phyloP scores from a whole-genome alignment of 2,113 vertebrate genomes.

The Menidia beryllina region DNA sequence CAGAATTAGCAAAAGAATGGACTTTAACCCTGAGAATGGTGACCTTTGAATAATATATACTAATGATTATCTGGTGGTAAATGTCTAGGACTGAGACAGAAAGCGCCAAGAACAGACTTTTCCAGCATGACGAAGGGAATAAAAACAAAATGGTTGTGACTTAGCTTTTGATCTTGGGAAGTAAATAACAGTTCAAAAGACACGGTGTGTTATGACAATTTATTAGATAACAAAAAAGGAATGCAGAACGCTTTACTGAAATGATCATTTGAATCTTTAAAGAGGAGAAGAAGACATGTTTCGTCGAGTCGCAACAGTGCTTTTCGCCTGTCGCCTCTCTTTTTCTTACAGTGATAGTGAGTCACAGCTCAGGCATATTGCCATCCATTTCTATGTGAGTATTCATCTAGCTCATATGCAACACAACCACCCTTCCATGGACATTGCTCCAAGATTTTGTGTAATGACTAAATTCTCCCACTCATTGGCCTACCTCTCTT shows the following conservation, averaged over 20 bases:
- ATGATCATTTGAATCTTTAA: background rate
- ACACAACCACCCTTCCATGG: conserved; percentile 11
- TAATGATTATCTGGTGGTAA: background rate
- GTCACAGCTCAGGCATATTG: conserved; percentile 45
- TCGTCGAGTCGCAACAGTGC: conserved; percentile 23
- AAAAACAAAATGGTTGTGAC: too few species aligned
- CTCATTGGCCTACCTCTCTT: conserved; percentile 19
- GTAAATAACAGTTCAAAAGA: background rate
- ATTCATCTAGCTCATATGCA: conserved; percentile 15
- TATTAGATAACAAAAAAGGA: background rate
- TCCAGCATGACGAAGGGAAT: too few species aligned
- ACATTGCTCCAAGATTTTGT: conserved; percentile 42
- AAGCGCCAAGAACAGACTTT: background rate
- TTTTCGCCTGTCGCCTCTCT: conserved; percentile 6
- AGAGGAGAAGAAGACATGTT: conserved; percentile 14
- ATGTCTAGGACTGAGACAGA: background rate
- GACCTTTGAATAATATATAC: background rate
- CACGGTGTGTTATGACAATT: background rate
- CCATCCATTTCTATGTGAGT: conserved; percentile 28
- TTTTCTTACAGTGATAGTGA: conserved; percentile 53
- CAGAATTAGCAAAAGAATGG: background rate
- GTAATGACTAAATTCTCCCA: conserved; percentile 60
- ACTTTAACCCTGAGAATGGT: background rate
- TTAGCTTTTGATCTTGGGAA: background rate
- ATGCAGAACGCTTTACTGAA: background rate